Evolutionary conservation across 2,113 vertebrate genomes (phyloP).

Genomic region (Dissostichus mawsoni): DNA sequence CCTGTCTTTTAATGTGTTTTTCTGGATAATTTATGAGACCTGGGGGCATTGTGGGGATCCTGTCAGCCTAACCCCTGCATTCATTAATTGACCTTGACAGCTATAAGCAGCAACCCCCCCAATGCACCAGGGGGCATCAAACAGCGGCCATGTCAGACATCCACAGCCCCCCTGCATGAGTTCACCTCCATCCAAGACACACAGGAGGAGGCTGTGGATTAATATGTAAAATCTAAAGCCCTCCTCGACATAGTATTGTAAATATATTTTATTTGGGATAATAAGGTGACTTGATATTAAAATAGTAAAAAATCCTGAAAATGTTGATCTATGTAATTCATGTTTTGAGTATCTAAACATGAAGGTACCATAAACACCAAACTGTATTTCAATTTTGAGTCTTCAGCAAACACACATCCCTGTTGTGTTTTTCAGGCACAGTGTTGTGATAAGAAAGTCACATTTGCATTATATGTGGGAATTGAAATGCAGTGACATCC

Average conservation of each 20-base stretch:
- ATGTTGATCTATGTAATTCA: neutral
- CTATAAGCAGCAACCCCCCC: constrained; percentile 76
- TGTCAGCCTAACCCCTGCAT: constrained; percentile 65
- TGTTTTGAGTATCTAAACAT: neutral
- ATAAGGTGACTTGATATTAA: neutral
- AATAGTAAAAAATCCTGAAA: neutral
- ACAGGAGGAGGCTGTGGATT: constrained; percentile 34
- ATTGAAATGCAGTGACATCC: constrained; percentile 38
- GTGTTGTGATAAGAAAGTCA: constrained; percentile 37
- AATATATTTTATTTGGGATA: neutral
- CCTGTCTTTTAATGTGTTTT: constrained; percentile 70
- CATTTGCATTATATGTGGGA: constrained; percentile 22
- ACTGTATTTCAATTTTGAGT: constrained; percentile 17
- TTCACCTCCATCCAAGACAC: constrained; percentile 49
- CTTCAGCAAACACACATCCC: neutral
- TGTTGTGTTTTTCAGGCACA: neutral
- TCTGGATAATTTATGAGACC: constrained; percentile 78
- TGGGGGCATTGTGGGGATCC: constrained; percentile 59
- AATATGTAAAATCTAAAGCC: constrained; percentile 18
- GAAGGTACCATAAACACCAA: neutral
- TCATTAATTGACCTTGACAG: constrained; percentile 86
- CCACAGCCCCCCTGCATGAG: constrained; percentile 52
- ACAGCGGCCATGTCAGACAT: constrained; percentile 72
- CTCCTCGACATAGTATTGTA: neutral
- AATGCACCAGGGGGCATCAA: constrained; percentile 75